Percentiles rank a stretch among this genome's conserved stretches.
phyloP scores from a whole-genome alignment of 2,797 vertebrate genomes.

The Selene dorsalis region DNA sequence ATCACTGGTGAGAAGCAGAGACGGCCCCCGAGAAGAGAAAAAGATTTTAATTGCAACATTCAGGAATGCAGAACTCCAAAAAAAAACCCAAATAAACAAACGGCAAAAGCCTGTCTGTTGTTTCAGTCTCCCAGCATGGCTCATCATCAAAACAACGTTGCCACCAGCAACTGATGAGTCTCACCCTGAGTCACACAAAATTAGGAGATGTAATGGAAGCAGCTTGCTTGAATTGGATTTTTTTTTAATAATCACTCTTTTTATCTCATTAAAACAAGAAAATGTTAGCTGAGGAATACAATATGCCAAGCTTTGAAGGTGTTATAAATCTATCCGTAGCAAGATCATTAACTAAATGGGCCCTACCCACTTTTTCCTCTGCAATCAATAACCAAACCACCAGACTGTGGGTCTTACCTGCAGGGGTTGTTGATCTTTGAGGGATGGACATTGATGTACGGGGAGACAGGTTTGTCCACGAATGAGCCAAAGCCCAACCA shows the following conservation, averaged over 20 bases:
- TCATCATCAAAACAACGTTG: constrained; percentile 14
- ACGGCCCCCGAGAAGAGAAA: neutral
- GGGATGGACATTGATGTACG: constrained; percentile 96
- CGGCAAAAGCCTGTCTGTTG: constrained; percentile 13
- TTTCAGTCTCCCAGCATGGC: constrained; percentile 20
- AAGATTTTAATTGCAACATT: constrained; percentile 28
- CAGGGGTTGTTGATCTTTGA: constrained; percentile 96
- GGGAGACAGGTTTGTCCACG: constrained; percentile 98
- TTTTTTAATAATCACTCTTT: constrained; percentile 3
- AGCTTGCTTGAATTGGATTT: neutral
- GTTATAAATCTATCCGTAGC: neutral
- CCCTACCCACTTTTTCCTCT: neutral
- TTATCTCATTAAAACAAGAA: constrained; percentile 11
- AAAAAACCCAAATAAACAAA: constrained; percentile 11
- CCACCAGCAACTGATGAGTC: constrained; percentile 22
- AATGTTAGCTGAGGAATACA: neutral
- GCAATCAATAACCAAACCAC: neutral
- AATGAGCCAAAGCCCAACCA: constrained; percentile 97
- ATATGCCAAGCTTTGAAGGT: neutral
- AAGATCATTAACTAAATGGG: neutral
- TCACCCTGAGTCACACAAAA: constrained; percentile 31
- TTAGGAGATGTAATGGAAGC: constrained; percentile 5
- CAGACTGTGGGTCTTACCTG: constrained; percentile 83
- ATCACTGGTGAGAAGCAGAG: constrained; percentile 82
- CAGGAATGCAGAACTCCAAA: constrained; percentile 15